Conservation (phyloP, 2,888 invertebrate genomes). For the Temnothorax unifasciatus region DNA sequence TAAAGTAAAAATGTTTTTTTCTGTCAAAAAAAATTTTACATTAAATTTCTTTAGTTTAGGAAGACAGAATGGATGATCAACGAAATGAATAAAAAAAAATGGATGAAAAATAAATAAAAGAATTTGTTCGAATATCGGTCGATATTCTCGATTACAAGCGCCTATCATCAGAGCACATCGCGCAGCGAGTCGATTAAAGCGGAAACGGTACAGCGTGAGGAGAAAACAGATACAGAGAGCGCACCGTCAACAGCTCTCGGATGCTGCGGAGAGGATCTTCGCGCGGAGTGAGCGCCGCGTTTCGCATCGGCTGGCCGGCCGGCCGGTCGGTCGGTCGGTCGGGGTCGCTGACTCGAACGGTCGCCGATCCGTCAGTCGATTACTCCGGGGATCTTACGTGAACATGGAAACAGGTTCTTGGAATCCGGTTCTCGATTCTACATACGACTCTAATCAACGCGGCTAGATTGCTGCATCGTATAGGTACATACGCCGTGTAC, state of each 20-base stretch:
- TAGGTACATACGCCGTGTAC: constrained; percentile 66
- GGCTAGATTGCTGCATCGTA: constrained; percentile 86
- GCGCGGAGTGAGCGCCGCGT: constrained; percentile 73
- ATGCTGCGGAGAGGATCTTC: constrained; percentile 62
- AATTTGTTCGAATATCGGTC: background rate
- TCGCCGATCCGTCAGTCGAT: constrained; percentile 87
- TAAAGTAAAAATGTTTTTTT: background rate
- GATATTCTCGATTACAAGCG: constrained; percentile 25
- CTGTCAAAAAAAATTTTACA: background rate
- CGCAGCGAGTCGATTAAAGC: constrained; percentile 32
- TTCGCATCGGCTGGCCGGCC: constrained; percentile 62
- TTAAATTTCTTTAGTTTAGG: background rate
- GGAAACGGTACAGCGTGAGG: constrained; percentile 16
- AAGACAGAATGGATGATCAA: background rate
- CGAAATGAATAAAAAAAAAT: too few species aligned
- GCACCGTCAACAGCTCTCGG: constrained; percentile 55
- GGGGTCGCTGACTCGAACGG: constrained; percentile 86
- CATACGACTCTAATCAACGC: constrained; percentile 86
- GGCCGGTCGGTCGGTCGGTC: constrained; percentile 75
- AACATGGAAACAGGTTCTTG: constrained; percentile 86
- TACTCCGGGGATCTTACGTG: constrained; percentile 86
- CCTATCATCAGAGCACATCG: background rate
- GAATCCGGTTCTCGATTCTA: constrained; percentile 87
- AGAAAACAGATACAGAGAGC: constrained; percentile 50
- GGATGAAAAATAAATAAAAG: background rate